Conservation (phyloP, 2,113 vertebrate genomes). For the Rattus norvegicus region GRCr8 NC_086037.1:37051001-37051500, state of each 20-base stretch:
- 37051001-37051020: neutral
- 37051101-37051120: neutral
- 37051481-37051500: neutral
- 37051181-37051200: neutral
- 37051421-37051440: neutral
- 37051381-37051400: neutral
- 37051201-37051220: neutral
- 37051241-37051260: neutral
- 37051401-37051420: neutral
- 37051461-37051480: neutral
- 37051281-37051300: neutral
- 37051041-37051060: neutral
- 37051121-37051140: neutral
- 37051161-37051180: neutral
- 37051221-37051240: neutral
- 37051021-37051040: neutral
- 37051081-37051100: neutral
- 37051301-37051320: neutral
- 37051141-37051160: neutral
- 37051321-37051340: neutral
- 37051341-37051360: fast-evolving
- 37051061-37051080: neutral
- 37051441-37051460: neutral
- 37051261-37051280: neutral
- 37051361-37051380: neutral